A percentile compares a stretch with the other conserved stretches of the same genome.
Conservation (phyloP, 2,113 vertebrate species). For the Oreochromis tanganicae region DNA sequence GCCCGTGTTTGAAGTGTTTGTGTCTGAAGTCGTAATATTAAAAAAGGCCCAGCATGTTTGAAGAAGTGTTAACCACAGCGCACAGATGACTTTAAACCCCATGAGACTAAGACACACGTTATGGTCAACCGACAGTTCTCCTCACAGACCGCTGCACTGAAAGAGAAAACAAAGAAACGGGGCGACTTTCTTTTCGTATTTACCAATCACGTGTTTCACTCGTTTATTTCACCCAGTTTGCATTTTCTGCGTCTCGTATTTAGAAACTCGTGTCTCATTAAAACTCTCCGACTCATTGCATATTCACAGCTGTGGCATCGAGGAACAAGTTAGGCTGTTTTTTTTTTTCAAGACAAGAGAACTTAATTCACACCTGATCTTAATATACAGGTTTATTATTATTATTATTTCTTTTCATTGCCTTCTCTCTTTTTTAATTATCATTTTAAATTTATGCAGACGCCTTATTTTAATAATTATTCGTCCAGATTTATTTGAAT, state of each 20-base stretch:
- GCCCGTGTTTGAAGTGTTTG: neutral
- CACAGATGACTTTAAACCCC: neutral
- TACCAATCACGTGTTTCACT: neutral
- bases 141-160: neutral
- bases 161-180: neutral
- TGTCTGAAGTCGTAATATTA: neutral
- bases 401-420: neutral
- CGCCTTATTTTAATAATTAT: neutral
- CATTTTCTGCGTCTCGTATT: neutral
- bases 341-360: neutral
- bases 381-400: neutral
- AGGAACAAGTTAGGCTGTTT: neutral
- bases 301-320: neutral
- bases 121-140: neutral
- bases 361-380: neutral
- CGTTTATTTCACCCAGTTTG: neutral
- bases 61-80: neutral
- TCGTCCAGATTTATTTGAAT: neutral
- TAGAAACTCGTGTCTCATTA: neutral
- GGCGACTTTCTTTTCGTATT: neutral
- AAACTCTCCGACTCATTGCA: neutral
- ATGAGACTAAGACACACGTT: neutral
- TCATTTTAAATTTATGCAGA: neutral
- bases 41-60: neutral
- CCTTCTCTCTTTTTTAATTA: neutral